Base-by-base conservation (phyloP, 2,888 invertebrate genomes). In the Brachycybe producta region DNA sequence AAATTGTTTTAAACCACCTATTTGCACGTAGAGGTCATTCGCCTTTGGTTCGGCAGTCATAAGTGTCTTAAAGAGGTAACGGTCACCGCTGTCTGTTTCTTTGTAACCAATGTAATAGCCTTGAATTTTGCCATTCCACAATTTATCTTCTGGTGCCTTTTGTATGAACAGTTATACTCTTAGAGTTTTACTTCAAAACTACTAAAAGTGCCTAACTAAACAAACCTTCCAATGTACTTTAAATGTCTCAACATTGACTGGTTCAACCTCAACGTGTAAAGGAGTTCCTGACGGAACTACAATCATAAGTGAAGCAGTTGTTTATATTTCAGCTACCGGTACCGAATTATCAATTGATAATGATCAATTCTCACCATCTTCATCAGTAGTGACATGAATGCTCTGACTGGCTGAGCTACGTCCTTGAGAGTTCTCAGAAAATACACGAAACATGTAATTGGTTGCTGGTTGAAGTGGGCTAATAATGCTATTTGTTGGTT, bases 151-250 rank as follows among this genome's bases (percentile, higher is more conserved):
- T 28, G 54, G 52, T 11, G 52, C 45, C 54, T 54, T 13, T n/a
- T n/a, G n/a, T n/a, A n/a, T n/a, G n/a, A n/a, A 17, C 55, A 55
- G n/a, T n/a, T n/a, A n/a, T n/a, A n/a, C n/a, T n/a, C n/a, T n/a
- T n/a, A n/a, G n/a, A n/a, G n/a, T n/a, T n/a, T 17, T 5, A n/a
- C 28, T n/a, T 30, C 13, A n/a, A 28, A 5, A 49, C 32, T 5
- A 49, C n/a, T 21, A 47, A 47, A 15, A 1, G 3, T n/a, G 19
- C 8, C n/a, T 26, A 4, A 5, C 17, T 26, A n/a, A 27, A n/a
- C 32, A 38, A 21, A 47, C 47, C 68, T 88, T 47, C 47, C 47
- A 47, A 3, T 24, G 27, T 4, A 47, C 47, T 24, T 47, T 47
- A 32, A 47, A 38, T 4, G 47, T 47, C 26, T 47, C 47, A 17